Conservation (phyloP, 2,888 invertebrate genomes). For the Drosophila yooni region DNA sequence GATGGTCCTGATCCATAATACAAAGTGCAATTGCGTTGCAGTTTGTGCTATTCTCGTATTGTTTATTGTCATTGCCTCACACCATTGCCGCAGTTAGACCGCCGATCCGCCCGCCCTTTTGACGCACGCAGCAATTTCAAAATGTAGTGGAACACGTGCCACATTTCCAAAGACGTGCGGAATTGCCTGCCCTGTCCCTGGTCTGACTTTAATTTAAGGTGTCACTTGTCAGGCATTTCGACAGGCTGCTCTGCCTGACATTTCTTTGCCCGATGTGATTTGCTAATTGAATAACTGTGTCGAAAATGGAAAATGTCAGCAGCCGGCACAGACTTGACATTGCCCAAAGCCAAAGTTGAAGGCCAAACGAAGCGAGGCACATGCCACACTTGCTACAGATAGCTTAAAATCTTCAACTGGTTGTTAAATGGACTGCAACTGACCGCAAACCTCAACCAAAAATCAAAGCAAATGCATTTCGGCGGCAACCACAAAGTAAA, state of each 20-base stretch:
- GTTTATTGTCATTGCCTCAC: constrained; percentile 42
- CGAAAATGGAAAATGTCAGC: constrained; percentile 53
- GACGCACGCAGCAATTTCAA: constrained; percentile 47
- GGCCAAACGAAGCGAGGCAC: constrained; percentile 40
- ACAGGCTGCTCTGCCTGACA: constrained; percentile 33
- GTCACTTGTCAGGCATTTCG: constrained; percentile 67
- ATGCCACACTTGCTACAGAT: constrained; percentile 1
- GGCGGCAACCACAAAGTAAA: constrained; percentile 53
- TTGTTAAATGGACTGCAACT: constrained; percentile 23
- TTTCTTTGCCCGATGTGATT: constrained; percentile 44
- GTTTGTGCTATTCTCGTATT: constrained; percentile 36
- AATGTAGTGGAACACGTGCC: constrained; percentile 59
- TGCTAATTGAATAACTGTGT: constrained; percentile 64
- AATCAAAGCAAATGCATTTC: constrained; percentile 66
- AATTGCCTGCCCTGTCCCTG: constrained; percentile 4
- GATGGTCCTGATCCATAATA: constrained; percentile 36
- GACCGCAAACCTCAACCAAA: constrained; percentile 34
- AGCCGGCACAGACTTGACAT: constrained; percentile 48
- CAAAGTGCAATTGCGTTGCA: constrained; percentile 69
- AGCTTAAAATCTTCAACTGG: constrained; percentile 13
- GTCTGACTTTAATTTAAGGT: constrained; percentile 56
- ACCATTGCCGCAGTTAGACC: constrained; percentile 16
- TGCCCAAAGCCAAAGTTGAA: constrained; percentile 53
- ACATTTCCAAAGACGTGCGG: constrained; percentile 1
- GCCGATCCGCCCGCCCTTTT: constrained; percentile 5